Percentiles rank a stretch among this genome's conserved stretches.
These are phyloP conservation scores for Triplophysa yarkandensis DNA, from an alignment of 2,797 vertebrate species.

Conservation along the genomic window DNA sequence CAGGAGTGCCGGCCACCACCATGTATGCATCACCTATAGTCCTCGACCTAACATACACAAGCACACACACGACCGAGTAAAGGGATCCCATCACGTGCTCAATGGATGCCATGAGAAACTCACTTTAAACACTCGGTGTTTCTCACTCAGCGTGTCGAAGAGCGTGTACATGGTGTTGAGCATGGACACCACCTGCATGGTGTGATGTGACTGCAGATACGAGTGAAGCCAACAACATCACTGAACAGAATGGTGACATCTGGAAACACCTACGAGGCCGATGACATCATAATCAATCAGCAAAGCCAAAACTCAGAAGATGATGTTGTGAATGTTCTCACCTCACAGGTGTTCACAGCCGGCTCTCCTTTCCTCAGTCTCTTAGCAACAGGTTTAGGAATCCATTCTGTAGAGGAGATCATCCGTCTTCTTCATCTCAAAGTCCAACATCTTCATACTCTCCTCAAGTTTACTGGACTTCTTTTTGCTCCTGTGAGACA, in stretches of 20 bases:
- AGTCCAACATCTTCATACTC: conserved; percentile 81
- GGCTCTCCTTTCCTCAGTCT: conserved; percentile 76
- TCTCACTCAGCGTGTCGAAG: conserved; percentile 80
- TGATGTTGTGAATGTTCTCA: conserved; percentile 49
- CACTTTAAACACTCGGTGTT: conserved; percentile 78
- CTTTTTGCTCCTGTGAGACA: conserved; percentile 73
- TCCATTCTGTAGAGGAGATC: conserved; percentile 80
- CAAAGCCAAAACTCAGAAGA: too few relatives aligned
- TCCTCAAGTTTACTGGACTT: conserved; percentile 79
- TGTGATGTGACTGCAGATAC: conserved; percentile 79
- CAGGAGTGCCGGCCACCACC: conserved; percentile 76
- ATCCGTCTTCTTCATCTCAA: conserved; percentile 81
- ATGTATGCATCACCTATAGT: conserved; percentile 79
- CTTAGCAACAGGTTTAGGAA: conserved; percentile 79
- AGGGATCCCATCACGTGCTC: neutral
- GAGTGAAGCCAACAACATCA: conserved; percentile 77
- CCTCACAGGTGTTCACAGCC: conserved; percentile 78
- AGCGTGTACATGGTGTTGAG: conserved; percentile 80
- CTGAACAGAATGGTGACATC: conserved; percentile 80
- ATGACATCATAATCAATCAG: neutral
- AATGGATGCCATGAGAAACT: neutral
- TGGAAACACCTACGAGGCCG: conserved; percentile 70
- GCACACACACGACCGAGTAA: neutral
- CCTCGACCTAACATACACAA: conserved; percentile 69
- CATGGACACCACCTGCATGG: conserved; percentile 79